Evolutionary conservation across 2,888 invertebrate genomes (phyloP).

Genomic region (Erebia palarica): DNA sequence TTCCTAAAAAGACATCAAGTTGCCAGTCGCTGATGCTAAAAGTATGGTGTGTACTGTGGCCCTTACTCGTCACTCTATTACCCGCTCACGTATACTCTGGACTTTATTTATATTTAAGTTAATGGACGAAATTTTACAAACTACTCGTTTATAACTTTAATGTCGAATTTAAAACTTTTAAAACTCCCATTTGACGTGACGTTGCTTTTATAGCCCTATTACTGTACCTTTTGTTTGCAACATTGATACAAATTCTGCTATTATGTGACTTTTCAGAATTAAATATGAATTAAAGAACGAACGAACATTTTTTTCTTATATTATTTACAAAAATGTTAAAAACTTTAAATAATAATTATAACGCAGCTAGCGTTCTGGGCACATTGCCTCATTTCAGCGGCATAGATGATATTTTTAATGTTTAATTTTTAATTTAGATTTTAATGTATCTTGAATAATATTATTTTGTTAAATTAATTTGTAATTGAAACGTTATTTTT

Average conservation of each 20-base stretch:
- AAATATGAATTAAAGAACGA: neutral
- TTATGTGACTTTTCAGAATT: neutral
- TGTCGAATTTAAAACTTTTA: constrained; percentile 16
- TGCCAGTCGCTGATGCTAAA: neutral
- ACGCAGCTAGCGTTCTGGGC: no score
- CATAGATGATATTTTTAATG: no score
- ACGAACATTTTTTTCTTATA: neutral
- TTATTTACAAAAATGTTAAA: no score
- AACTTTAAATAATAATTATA: no score
- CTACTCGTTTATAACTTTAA: constrained; percentile 25
- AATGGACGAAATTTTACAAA: constrained; percentile 30
- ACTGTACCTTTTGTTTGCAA: constrained; percentile 3
- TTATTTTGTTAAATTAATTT: no score
- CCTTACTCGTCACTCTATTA: neutral
- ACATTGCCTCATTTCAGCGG: no score
- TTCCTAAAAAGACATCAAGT: no score
- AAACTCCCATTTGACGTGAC: constrained; percentile 4
- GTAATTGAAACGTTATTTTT: no score
- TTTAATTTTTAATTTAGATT: no score
- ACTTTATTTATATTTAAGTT: constrained; percentile 26
- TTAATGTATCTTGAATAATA: no score
- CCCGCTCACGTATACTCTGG: neutral
- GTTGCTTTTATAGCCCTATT: neutral
- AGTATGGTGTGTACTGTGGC: neutral
- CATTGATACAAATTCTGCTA: neutral